A percentile compares a stretch with the other conserved stretches of the same genome.
Evolutionary conservation across 2,888 invertebrate species (phyloP).

Genomic region (Pandemis heparana): DNA sequence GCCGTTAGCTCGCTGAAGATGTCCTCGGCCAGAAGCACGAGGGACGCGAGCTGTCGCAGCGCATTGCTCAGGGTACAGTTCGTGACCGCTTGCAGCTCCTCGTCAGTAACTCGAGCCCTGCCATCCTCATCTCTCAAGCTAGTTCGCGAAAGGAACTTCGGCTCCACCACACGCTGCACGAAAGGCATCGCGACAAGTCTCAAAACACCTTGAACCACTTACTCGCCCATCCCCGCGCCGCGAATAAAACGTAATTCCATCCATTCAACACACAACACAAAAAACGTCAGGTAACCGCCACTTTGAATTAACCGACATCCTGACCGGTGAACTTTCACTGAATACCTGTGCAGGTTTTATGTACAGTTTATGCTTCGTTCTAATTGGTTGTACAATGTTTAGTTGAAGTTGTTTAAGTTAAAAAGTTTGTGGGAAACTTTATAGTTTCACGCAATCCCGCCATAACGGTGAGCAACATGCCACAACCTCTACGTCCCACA

Average conservation of each 20-base stretch:
- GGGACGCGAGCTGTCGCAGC: conserved; percentile 93
- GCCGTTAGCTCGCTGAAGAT: conserved; percentile 93
- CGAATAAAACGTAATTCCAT: conserved; percentile 81
- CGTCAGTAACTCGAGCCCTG: conserved; percentile 86
- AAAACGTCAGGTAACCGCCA: conserved; percentile 86
- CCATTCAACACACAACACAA: conserved; percentile 84
- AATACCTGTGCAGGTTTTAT: conserved; percentile 53
- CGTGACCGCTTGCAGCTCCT: conserved; percentile 94
- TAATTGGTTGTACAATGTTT: conserved; percentile 54
- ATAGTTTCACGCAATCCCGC: conserved; percentile 78
- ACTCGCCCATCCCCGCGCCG: conserved; percentile 78
- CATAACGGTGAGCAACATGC: conserved; percentile 59
- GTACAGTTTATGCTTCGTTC: conserved; percentile 56
- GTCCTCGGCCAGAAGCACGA: conserved; percentile 93
- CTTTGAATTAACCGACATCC: conserved; percentile 85
- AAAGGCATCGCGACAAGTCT: conserved; percentile 91
- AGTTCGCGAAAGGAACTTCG: conserved; percentile 91
- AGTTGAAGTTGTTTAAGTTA: conserved; percentile 58
- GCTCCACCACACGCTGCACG: conserved; percentile 93
- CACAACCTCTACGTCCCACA: conserved; percentile 51
- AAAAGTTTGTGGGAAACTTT: conserved; percentile 79
- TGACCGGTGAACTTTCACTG: conserved; percentile 79
- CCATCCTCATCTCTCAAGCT: conserved; percentile 87
- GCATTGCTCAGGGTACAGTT: conserved; percentile 95
- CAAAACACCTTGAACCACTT: conserved; percentile 66